Percentiles rank a stretch among this genome's conserved stretches.
Evolutionary conservation across 2,888 invertebrate species (phyloP).

Genomic region (Megastigmus dorsalis): DNA sequence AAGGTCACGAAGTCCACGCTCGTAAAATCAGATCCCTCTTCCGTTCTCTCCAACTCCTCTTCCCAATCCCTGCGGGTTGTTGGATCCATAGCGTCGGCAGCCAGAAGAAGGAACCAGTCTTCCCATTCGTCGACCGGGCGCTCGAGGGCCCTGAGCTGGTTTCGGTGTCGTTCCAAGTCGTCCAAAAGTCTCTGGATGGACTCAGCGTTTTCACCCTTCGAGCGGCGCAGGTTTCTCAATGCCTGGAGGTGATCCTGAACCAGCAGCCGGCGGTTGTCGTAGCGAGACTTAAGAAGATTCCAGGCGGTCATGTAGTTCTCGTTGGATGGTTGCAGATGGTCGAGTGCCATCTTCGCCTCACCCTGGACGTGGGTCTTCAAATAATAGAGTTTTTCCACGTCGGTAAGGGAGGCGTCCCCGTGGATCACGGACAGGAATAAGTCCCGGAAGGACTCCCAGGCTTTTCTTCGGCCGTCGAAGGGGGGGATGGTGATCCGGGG

Average conservation of each 20-base stretch:
- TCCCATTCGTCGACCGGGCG: neutral
- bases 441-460: constrained; percentile 12
- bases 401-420: neutral
- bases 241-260: neutral
- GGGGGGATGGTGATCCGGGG: neutral
- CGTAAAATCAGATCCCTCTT: neutral
- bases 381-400: neutral
- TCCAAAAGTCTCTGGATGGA: neutral
- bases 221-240: neutral
- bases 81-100: neutral
- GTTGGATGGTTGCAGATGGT: neutral
- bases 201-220: neutral
- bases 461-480: neutral
- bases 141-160: neutral
- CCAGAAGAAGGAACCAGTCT: neutral
- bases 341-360: neutral
- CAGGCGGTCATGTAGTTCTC: neutral
- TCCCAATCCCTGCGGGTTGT: neutral
- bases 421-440: neutral
- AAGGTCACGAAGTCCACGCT: neutral
- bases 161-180: constrained; percentile 1
- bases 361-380: neutral
- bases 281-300: neutral
- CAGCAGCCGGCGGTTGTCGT: neutral
- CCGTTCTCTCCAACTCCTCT: neutral